Evolutionary conservation across 2,888 invertebrate species (phyloP).

Genomic region (Omphaloscelis lunosa): DNA sequence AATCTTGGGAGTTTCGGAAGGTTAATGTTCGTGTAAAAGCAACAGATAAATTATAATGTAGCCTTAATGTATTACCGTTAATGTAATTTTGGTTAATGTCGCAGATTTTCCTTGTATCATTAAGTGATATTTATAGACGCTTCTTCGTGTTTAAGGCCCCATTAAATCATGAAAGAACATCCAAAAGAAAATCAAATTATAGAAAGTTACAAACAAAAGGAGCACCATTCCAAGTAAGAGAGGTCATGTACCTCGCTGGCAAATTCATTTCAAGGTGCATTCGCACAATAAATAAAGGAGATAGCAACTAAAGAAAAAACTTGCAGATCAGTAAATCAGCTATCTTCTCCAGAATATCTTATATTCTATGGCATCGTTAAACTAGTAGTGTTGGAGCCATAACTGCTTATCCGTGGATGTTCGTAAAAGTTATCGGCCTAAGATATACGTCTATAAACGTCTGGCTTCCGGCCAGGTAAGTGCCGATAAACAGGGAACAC

Average conservation of each 20-base stretch:
- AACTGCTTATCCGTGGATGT: conserved; percentile 53
- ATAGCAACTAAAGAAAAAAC: conserved; percentile 45
- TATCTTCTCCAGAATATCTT: conserved; percentile 49
- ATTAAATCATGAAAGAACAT: conserved; percentile 35
- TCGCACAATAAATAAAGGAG: conserved; percentile 40
- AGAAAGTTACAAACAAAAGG: conserved; percentile 31
- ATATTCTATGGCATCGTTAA: conserved; percentile 62
- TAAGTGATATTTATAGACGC: conserved; percentile 53
- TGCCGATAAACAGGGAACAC: conserved; percentile 63
- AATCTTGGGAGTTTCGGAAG: conserved; percentile 55
- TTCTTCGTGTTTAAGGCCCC: conserved; percentile 18
- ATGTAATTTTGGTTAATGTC: conserved; percentile 54
- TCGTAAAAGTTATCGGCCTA: conserved; percentile 63
- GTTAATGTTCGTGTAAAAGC: conserved; percentile 52
- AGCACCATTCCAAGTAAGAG: conserved; percentile 2
- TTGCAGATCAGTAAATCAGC: conserved; percentile 40
- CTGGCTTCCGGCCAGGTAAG: conserved; percentile 65
- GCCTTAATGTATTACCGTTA: conserved; percentile 46
- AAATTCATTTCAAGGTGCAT: conserved; percentile 10
- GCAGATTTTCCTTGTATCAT: conserved; percentile 51
- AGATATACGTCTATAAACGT: conserved; percentile 54
- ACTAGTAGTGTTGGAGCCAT: conserved; percentile 54
- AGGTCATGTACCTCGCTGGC: conserved; percentile 34
- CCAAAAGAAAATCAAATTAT: conserved; percentile 30
- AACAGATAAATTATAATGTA: conserved; percentile 53